Evolutionary conservation across 2,888 invertebrate species (phyloP).

Genomic region (Leptinotarsa juncta): DNA sequence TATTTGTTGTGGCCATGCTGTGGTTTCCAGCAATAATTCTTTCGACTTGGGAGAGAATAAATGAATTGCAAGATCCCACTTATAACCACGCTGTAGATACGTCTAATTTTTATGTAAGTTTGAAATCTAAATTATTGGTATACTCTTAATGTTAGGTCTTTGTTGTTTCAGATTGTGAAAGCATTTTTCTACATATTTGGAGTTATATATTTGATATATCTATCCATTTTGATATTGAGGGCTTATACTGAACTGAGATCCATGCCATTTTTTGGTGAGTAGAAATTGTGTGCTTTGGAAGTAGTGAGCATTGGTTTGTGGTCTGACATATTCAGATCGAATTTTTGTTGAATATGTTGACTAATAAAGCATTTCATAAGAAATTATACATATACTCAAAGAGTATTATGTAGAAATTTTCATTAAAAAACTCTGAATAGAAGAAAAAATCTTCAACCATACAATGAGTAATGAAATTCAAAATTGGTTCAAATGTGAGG

Average conservation of each 20-base stretch:
- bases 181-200: constrained; percentile 90
- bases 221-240: constrained; percentile 83
- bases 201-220: constrained; percentile 86
- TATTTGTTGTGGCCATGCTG: constrained; percentile 85
- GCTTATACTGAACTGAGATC: constrained; percentile 94
- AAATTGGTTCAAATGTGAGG: no score
- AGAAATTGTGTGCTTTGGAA: not conserved
- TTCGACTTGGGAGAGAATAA: constrained; percentile 91
- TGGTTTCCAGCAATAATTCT: constrained; percentile 89
- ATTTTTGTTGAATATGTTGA: no score
- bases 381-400: no score
- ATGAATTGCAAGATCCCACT: constrained; percentile 90
- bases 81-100: constrained; percentile 90
- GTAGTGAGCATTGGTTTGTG: no score
- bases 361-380: no score
- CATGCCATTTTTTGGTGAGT: constrained; percentile 97
- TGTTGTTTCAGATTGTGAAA: constrained; percentile 82
- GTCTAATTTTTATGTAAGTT: constrained; percentile 82
- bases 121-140: not conserved
- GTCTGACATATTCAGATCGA: no score
- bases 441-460: no score
- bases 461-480: no score
- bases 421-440: no score
- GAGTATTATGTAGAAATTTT: no score
- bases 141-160: not conserved